Conservation (phyloP, 1,140 invertebrate species). For the Eufriesea mexicana region DNA sequence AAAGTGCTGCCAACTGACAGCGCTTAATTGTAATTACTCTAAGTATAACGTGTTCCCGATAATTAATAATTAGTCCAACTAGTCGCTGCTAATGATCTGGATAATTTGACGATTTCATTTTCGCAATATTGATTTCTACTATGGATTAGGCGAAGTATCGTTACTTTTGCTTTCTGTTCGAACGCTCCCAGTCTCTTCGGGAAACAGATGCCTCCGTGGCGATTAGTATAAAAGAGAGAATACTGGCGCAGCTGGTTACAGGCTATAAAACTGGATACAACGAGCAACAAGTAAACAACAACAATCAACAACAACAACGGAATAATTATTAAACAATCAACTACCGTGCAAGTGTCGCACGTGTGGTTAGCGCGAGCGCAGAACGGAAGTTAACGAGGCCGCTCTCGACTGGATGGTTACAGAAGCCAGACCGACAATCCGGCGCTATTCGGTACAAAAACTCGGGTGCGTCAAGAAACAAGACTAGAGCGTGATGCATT, state of each 20-base stretch:
- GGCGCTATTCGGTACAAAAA: slow-evolving; percentile 26
- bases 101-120: no score
- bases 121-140: no score
- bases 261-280: slow-evolving; percentile 42
- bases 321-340: slow-evolving; percentile 40
- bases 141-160: no score
- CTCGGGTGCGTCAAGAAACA: slow-evolving; percentile 41
- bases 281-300: slow-evolving; percentile 56
- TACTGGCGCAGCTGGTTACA: slow-evolving; percentile 41
- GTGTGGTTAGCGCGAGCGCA: slow-evolving; percentile 55
- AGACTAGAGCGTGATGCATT: slow-evolving; percentile 65
- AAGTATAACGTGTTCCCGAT: no score
- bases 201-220: neutral
- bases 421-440: neutral
- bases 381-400: slow-evolving; percentile 43
- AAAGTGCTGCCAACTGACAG: no score
- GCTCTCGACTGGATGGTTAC: slow-evolving; percentile 13
- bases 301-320: slow-evolving; percentile 49
- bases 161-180: neutral
- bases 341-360: slow-evolving; percentile 64
- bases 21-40: no score
- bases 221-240: neutral
- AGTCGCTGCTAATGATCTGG: no score
- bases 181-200: slow-evolving; percentile 41
- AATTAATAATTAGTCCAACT: no score